Base-by-base conservation (phyloP, 2,797 vertebrate species). In the Platyrinchus mystaceus region DNA sequence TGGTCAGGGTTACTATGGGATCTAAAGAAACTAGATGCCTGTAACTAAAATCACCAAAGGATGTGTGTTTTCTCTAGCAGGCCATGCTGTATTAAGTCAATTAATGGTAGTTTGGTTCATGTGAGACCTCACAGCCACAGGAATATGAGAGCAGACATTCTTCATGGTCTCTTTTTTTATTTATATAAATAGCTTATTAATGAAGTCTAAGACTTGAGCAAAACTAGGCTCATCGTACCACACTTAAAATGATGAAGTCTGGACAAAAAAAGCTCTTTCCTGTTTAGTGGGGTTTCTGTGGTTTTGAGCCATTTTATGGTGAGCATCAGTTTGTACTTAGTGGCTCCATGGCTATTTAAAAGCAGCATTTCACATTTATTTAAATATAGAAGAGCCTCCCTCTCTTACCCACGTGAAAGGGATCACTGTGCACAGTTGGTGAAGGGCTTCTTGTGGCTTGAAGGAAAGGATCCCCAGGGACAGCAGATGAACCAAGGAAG, bases 401-500 rank as follows among this genome's bases (percentile, higher is more conserved):
- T 96, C 97, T 95, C 98, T 98, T 98, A 99, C 98, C 98, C 97
- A 98, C 96, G 79, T 97, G 96, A 94, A 98, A 98, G 79, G 97
- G 97, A 87, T 98, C 97, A 11, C 97, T 97, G 93, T 99, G 99
- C 94, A 98, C 97, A 53, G 98, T 99, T 87, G 99, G 99, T 67
- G 99, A 99, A 87, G 99, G 98, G 94, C 99, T 99, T 96, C 98
- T 98, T 76, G 99, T 98, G 60, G 98, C 98, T 97, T 99, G 99
- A 96, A 99, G 98, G 96, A 99, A 99, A 87, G 98, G 98, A 97
- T 99, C 99, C 74, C 98, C 96, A 76, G 98, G 97, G 93, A 97
- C 89, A 85, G 97, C 98, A 96, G 99, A 98, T 96, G 98, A 98
- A 93, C 98, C 98, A 52, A 99, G 98, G 92, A 99, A 99, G 64